Percentiles rank a stretch among this genome's conserved stretches.
phyloP scores from a whole-genome alignment of 2,113 vertebrate genomes.

The Forbesichthys papilliferus region DNA sequence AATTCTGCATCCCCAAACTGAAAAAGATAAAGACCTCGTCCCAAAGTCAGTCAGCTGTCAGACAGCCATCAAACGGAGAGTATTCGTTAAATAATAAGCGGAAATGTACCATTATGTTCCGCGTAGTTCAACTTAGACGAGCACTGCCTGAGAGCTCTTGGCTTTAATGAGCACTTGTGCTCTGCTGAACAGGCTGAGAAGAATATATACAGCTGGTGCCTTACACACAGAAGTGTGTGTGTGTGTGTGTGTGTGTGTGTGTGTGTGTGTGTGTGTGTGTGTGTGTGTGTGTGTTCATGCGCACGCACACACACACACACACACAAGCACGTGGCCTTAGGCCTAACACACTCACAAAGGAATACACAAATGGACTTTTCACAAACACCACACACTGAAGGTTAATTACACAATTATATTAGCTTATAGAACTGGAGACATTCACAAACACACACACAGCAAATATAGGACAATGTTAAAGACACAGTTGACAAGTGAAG shows the following conservation, averaged over 20 bases:
- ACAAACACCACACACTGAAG: neutral
- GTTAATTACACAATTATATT: neutral
- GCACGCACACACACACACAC: neutral
- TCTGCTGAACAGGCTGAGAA: slow-evolving; percentile 29
- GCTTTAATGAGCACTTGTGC: slow-evolving; percentile 22
- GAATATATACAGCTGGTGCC: slow-evolving; percentile 35
- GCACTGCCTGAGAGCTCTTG: slow-evolving; percentile 30
- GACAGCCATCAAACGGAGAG: slow-evolving; percentile 43
- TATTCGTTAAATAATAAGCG: slow-evolving; percentile 31
- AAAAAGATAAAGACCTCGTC: neutral
- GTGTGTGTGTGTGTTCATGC: neutral
- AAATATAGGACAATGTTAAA: neutral
- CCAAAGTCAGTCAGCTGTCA: slow-evolving; percentile 37
- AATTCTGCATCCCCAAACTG: slow-evolving; percentile 21
- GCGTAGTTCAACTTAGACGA: slow-evolving; percentile 30
- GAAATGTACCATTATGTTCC: slow-evolving; percentile 29
- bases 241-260: neutral
- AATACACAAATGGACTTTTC: neutral
- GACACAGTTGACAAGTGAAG: neutral
- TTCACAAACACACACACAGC: neutral
- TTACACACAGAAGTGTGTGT: neutral
- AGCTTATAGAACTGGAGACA: neutral
- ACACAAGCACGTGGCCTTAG: neutral
- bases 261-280: neutral
- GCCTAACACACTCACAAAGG: neutral